Percentiles rank a stretch among this genome's conserved stretches.
These are phyloP conservation scores for Trichomalopsis sarcophagae DNA, from an alignment of 1,140 invertebrate species.

Conservation along the genomic window DNA sequence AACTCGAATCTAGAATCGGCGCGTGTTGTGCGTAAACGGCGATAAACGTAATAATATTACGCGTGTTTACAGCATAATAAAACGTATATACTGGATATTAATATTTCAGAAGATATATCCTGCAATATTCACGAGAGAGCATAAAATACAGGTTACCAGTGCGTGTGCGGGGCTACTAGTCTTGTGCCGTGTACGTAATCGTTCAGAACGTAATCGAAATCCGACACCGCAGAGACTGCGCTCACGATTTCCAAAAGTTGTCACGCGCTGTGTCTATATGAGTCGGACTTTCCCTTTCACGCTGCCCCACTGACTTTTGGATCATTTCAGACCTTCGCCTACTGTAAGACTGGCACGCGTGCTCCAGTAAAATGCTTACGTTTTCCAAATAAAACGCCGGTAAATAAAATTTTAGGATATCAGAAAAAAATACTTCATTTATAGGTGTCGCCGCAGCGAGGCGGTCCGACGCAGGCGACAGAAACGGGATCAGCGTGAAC, in stretches of 20 bases:
- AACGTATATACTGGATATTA: not conserved
- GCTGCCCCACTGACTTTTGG: not conserved
- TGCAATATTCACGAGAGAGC: not conserved
- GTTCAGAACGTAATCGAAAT: not conserved
- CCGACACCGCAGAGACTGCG: not conserved
- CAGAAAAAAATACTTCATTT: not conserved
- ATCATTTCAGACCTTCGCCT: not conserved
- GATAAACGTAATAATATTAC: constrained; percentile 1
- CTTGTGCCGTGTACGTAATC: constrained; percentile 2
- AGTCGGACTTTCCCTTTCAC: constrained; percentile 1
- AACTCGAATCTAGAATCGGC: not conserved
- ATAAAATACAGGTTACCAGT: not conserved
- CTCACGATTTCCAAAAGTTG: not conserved
- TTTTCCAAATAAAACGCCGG: too few species aligned
- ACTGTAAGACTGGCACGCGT: too few species aligned
- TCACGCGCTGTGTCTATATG: not conserved
- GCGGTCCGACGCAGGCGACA: constrained; percentile 9
- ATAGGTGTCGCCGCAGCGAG: not conserved
- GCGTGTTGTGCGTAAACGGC: not conserved
- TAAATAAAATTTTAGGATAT: not conserved
- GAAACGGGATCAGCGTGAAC: constrained; percentile 62
- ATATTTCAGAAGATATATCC: not conserved
- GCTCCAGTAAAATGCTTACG: too few species aligned
- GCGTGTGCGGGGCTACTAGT: not conserved
- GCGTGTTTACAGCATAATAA: not conserved